Evolutionary conservation across 2,888 invertebrate genomes (phyloP), one percentile per base, ranked within the genome.

Genomic region (Sphaeridia pumilis): DNA sequence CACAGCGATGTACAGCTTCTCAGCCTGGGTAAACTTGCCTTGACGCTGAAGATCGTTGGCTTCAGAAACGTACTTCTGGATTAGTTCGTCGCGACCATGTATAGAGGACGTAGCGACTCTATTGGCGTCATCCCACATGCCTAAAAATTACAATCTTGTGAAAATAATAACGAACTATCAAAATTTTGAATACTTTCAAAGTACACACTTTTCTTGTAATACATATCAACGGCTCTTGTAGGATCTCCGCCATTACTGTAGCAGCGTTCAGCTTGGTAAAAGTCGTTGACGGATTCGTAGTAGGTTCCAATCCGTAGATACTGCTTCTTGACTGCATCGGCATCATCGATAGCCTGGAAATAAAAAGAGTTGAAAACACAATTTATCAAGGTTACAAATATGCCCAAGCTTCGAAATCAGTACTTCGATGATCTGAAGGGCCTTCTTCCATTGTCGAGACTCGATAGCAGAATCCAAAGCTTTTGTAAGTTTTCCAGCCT

Each of bases 361-460:
- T n/a, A n/a, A n/a, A n/a, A n/a, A n/a, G n/a, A n/a, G n/a, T n/a
- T n/a, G n/a, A n/a, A n/a, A n/a, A n/a, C n/a, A n/a, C n/a, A n/a
- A n/a, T n/a, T n/a, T n/a, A n/a, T n/a, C n/a, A n/a, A n/a, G n/a
- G n/a, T n/a, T n/a, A n/a, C n/a, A n/a, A n/a, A n/a, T n/a, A n/a
- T n/a, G 26, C 14, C 10, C 12, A 46, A 17, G 10, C 14, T 35
- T 31, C n/a, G 14, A 36, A 12, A 25, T 5, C 5, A 4, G 17
- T 31, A 79, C 81, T 71, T 81, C 78, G 56, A 84, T 74, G 42
- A 89, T 87, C 68, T 88, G 89, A 36, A 89, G 79, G 2, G 97
- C 95, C 70, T 94, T 93, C 59, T 83, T 82, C 83, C 94, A 94
- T 70, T 97, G 97, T 54, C 85, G 80, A 0, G 94, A 93, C 20